These are phyloP conservation scores for Lepus townsendii DNA, from an alignment of 2,797 vertebrate genomes.

Conservation along the genomic window DNA sequence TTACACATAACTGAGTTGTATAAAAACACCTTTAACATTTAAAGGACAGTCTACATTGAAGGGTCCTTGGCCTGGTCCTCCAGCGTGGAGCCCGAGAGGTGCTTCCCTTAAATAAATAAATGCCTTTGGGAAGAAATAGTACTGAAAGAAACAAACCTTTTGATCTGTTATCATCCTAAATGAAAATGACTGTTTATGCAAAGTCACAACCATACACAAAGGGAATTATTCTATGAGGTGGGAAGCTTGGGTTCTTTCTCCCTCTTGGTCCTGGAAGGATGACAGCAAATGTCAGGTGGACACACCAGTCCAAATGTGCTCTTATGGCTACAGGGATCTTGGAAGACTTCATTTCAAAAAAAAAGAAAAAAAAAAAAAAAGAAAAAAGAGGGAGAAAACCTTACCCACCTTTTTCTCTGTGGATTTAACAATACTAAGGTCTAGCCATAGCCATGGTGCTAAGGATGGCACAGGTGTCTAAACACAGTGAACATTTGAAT, in stretches of 20 bases:
- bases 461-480: background rate
- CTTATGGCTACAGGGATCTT: background rate
- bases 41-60: background rate
- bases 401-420: background rate
- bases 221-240: background rate
- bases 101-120: background rate
- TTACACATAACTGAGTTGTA: background rate
- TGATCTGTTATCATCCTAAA: background rate
- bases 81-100: background rate
- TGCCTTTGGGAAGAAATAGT: conserved; percentile 5
- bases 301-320: background rate
- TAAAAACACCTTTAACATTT: background rate
- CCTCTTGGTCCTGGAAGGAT: background rate
- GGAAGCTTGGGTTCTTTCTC: background rate
- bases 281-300: background rate
- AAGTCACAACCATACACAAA: background rate
- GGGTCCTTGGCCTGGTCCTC: background rate
- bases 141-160: background rate
- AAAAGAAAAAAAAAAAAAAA: too few species aligned
- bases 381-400: background rate
- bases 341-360: background rate
- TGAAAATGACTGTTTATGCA: background rate
- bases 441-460: background rate
- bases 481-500: background rate
- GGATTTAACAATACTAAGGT: background rate